These are phyloP conservation scores for Brachyhypopomus gauderio DNA, from an alignment of 2,113 vertebrate genomes.

Conservation along the genomic window DNA sequence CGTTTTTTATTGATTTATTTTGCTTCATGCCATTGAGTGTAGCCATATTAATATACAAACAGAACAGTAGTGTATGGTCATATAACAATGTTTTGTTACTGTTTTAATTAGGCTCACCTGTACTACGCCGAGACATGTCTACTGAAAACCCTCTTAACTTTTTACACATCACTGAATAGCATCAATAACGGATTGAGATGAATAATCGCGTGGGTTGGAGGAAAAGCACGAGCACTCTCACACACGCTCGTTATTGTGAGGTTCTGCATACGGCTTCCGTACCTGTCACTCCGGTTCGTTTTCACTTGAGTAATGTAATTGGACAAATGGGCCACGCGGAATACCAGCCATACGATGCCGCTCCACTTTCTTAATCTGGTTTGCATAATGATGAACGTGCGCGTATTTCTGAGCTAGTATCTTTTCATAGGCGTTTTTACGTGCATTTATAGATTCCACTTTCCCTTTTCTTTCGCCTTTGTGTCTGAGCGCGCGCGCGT, in stretches of 20 bases:
- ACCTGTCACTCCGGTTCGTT: too few relatives aligned
- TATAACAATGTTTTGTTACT: slow-evolving; percentile 54
- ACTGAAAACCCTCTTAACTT: slow-evolving; percentile 34
- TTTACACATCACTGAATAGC: slow-evolving; percentile 39
- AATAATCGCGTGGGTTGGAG: neutral
- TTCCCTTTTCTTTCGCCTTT: slow-evolving; percentile 13
- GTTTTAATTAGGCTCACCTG: slow-evolving; percentile 56
- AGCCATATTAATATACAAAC: slow-evolving; percentile 31
- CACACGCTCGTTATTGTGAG: neutral
- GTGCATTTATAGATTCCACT: slow-evolving; percentile 10
- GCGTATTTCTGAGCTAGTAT: slow-evolving; percentile 35
- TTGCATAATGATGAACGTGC: slow-evolving; percentile 25
- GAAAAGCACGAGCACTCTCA: neutral
- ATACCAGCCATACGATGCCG: neutral
- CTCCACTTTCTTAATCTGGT: neutral
- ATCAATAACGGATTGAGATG: slow-evolving; percentile 49
- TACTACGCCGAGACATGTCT: neutral
- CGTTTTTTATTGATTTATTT: slow-evolving; percentile 33
- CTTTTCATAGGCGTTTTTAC: slow-evolving; percentile 23
- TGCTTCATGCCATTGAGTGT: slow-evolving; percentile 33
- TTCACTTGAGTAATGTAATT: neutral
- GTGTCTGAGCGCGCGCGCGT: slow-evolving; percentile 34
- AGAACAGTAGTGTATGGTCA: slow-evolving; percentile 22
- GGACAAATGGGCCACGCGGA: neutral
- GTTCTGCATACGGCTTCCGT: too few relatives aligned